phyloP scores from a whole-genome alignment of 2,797 vertebrate species.

The Sitta carolinensis region DNA sequence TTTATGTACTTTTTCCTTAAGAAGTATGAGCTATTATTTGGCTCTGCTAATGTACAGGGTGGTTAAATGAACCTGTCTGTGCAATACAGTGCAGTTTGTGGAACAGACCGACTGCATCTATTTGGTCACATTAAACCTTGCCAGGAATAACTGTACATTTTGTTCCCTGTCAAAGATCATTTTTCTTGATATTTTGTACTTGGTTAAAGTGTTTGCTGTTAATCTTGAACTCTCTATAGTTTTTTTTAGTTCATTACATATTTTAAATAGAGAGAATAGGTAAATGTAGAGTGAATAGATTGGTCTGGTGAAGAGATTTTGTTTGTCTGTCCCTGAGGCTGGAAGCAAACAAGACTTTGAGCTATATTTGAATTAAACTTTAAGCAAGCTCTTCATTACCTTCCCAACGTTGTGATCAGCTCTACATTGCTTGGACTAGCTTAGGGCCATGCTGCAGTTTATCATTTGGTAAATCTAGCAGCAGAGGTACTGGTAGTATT shows the following conservation, averaged over 20 bases:
- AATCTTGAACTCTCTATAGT: rapidly evolving
- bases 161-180: background rate
- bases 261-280: background rate
- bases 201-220: background rate
- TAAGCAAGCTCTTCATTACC: background rate
- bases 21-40: constrained; percentile 20
- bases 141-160: background rate
- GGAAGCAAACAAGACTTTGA: background rate
- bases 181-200: background rate
- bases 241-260: background rate
- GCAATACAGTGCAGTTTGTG: background rate
- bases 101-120: background rate
- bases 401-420: background rate
- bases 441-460: background rate
- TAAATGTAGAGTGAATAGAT: background rate
- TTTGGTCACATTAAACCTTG: background rate
- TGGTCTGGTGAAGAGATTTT: background rate
- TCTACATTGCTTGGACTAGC: background rate
- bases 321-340: background rate
- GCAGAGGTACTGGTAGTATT: background rate
- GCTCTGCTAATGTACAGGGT: background rate
- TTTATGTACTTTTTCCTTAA: background rate
- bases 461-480: background rate
- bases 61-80: background rate
- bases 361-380: background rate